Evolutionary conservation across 1,140 invertebrate genomes (phyloP), one percentile per base, ranked within the genome.

Genomic region (Rhyzopertha dominica): DNA sequence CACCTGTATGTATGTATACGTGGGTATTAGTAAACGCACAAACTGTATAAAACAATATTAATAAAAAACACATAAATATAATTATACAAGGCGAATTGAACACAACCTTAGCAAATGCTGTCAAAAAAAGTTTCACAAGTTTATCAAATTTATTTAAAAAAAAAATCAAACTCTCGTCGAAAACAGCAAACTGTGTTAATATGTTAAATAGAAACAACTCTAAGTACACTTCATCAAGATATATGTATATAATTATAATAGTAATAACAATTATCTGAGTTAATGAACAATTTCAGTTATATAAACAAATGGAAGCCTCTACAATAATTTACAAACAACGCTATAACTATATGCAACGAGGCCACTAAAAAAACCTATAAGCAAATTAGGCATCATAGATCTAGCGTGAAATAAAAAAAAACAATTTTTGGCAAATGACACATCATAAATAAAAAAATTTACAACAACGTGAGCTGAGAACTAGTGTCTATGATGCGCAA

Each of bases 1-100:
- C 65, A 67, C 65, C 65, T 67, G 63, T 64, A 63, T 66, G 59
- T 66, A 66, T 62, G 62, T 66, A 66, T 66, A 66, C 56, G 63
- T 61, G 62, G 63, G 63, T 62, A 67, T 67, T 67, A 67, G 64
- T 66, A 66, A 59, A 65, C 61, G 63, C 57, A 62, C 58, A 56
- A 61, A 61, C 51, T 54, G 51, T 55, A 49, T 47, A 56, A 57
- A 49, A 56, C 34, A 54, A 47, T 46, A 54, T 41, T 30, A 35
- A 50, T 24, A 19, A 46, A 37, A 30, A 56, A 61, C 61, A 63
- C 53, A 66, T 53, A 62, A 62, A 58, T 56, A 58, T 42, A 37
- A 54, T n/a, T n/a, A n/a, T n/a, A n/a, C n/a, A 58, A 60, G 34
- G 48, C 47, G 43, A 52, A 43, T 56, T 51, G 51, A 61, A 62